These are phyloP conservation scores for Platyura marginata DNA, from an alignment of 1,140 invertebrate species.

Conservation along the genomic window DNA sequence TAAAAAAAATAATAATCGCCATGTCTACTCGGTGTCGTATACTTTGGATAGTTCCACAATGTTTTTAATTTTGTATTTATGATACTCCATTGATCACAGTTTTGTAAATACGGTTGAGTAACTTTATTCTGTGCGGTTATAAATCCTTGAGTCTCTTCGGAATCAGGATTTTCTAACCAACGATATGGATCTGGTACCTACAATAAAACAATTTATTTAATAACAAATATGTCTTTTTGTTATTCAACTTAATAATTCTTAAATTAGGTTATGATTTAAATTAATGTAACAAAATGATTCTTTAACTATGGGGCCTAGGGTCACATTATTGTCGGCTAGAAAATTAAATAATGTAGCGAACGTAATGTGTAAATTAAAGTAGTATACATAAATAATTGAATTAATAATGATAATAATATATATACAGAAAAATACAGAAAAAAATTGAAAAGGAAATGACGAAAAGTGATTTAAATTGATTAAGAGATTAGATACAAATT, in stretches of 20 bases:
- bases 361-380: too few relatives aligned
- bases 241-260: neutral
- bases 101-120: slow-evolving; percentile 66
- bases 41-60: slow-evolving; percentile 94
- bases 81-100: slow-evolving; percentile 49
- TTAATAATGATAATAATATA: too few relatives aligned
- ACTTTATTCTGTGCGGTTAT: slow-evolving; percentile 84
- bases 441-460: too few relatives aligned
- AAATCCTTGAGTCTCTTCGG: slow-evolving; percentile 79
- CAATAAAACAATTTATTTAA: slow-evolving; percentile 10
- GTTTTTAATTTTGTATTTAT: slow-evolving; percentile 66
- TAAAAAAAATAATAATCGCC: slow-evolving; percentile 84
- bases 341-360: too few relatives aligned
- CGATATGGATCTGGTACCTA: slow-evolving; percentile 85
- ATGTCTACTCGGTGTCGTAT: slow-evolving; percentile 64
- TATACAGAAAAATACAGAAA: too few relatives aligned
- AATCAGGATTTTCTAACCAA: slow-evolving; percentile 93
- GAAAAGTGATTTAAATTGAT: too few relatives aligned
- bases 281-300: too few relatives aligned
- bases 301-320: too few relatives aligned
- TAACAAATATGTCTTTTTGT: slow-evolving; percentile 1
- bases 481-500: too few relatives aligned
- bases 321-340: too few relatives aligned
- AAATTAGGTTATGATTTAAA: too few relatives aligned
- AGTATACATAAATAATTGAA: too few relatives aligned